These are phyloP conservation scores for Helarctos malayanus DNA, from an alignment of 2,797 vertebrate species.

Conservation along the genomic window DNA sequence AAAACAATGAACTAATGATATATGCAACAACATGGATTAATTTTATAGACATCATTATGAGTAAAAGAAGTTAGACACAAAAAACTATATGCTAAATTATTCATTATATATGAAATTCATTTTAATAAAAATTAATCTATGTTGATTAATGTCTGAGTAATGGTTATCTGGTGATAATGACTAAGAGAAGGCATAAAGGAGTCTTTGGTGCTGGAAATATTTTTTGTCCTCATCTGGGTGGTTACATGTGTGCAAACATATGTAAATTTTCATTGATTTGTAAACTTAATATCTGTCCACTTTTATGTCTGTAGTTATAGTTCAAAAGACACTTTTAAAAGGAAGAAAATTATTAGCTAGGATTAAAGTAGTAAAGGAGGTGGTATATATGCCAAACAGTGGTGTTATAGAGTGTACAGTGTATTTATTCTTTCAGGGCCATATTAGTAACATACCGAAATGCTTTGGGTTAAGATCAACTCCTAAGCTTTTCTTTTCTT, in stretches of 20 bases:
- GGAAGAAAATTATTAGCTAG: background rate
- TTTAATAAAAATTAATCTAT: conserved; percentile 1
- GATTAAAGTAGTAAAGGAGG: background rate
- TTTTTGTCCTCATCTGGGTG: background rate
- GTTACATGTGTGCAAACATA: background rate
- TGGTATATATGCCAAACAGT: background rate
- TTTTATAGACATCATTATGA: conserved; percentile 21
- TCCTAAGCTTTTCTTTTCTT: background rate
- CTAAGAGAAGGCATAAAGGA: background rate
- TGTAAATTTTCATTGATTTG: background rate
- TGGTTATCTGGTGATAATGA: background rate
- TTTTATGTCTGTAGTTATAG: background rate
- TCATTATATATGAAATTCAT: background rate
- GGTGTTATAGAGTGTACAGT: background rate
- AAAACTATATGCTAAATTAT: background rate
- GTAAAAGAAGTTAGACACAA: background rate
- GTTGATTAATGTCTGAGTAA: background rate
- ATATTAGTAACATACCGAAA: background rate
- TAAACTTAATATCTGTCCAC: background rate
- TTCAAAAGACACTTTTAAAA: background rate
- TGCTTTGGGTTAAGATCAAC: background rate
- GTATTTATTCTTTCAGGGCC: background rate
- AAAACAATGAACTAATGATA: background rate
- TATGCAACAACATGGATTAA: background rate
- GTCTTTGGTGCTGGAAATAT: background rate